These are phyloP conservation scores for Atractosteus spatula DNA, from an alignment of 2,113 vertebrate species.

Conservation along the genomic window DNA sequence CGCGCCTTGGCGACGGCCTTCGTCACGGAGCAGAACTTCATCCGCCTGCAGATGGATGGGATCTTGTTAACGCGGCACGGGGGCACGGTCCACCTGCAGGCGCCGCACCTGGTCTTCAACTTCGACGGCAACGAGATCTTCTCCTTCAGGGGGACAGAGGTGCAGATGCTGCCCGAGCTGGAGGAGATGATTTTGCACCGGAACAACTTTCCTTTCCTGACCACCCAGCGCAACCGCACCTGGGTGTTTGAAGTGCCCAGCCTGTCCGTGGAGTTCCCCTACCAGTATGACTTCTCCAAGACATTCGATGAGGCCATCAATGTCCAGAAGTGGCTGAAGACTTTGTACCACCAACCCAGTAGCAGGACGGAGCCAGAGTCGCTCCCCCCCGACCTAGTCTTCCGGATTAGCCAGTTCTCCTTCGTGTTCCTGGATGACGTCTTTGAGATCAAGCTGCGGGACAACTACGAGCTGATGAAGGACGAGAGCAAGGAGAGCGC, in stretches of 20 bases:
- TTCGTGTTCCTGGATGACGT: slow-evolving; percentile 91
- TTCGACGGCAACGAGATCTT: slow-evolving; percentile 91
- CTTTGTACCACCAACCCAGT: slow-evolving; percentile 62
- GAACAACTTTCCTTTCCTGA: slow-evolving; percentile 71
- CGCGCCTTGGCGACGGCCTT: slow-evolving; percentile 73
- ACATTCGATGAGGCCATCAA: slow-evolving; percentile 86
- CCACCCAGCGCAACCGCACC: slow-evolving; percentile 72
- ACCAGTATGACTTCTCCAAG: slow-evolving; percentile 89
- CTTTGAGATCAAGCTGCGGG: slow-evolving; percentile 92
- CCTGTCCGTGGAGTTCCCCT: slow-evolving; percentile 84
- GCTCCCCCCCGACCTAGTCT: slow-evolving; percentile 81
- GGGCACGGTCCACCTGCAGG: slow-evolving; percentile 62
- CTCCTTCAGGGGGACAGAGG: slow-evolving; percentile 74
- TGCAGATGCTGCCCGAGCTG: slow-evolving; percentile 72
- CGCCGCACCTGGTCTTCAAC: slow-evolving; percentile 74
- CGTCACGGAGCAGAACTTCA: slow-evolving; percentile 76
- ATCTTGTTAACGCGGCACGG: slow-evolving; percentile 67
- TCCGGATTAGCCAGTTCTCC: slow-evolving; percentile 85
- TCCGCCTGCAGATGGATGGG: slow-evolving; percentile 72
- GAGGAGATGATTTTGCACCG: slow-evolving; percentile 80
- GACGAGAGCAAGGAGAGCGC: slow-evolving; percentile 95
- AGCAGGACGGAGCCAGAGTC: background rate
- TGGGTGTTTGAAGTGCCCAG: slow-evolving; percentile 81
- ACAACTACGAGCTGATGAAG: slow-evolving; percentile 97
- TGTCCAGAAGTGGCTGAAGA: slow-evolving; percentile 93